Base-by-base conservation (phyloP, 2,888 invertebrate species). In the Eilema depressum region DNA sequence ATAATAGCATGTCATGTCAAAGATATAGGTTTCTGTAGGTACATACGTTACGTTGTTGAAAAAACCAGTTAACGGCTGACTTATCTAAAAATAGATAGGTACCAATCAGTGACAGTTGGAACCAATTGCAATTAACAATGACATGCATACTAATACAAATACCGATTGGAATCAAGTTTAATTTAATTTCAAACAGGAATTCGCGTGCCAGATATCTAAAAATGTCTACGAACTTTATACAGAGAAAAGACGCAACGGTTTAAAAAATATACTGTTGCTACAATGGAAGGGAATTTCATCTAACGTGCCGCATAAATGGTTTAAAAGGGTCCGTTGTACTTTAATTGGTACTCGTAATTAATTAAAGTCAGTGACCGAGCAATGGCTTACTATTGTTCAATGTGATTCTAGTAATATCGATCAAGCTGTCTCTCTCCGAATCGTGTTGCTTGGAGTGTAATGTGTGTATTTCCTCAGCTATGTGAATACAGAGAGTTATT, bases 281-380 rank as follows among this genome's bases (percentile, higher is more conserved):
- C 75, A 82, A 80, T 66, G 65, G 64, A 70, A 71, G 70, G 66
- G 74, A 80, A 81, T 75, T 75, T 71, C 63, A 69, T 69, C 66
- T 67, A 74, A 73, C 68, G 64, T 61, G 67, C 59, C 70, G 66
- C 69, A 74, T 71, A 74, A 76, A 76, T 77, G 81, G 67, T 73
- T 75, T 74, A 69, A 77, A 83, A 83, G 82, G 84, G 82, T 75
- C 82, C 72, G 75, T 57, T 63, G 73, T 76, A 77, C 75, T 77
- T 84, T 86, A 86, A 87, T 96, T 85, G 86, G 80, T 79, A 80
- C 79, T 81, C 74, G 83, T 86, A 86, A 84, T 88, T 87, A 89
- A 89, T 90, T 86, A 88, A 85, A 86, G 88, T 85, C 86, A 86
- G 77, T 88, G 87, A 88, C 88, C 86, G 88, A 82, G 76, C 79